A percentile compares a stretch with the other conserved stretches of the same genome.
Evolutionary conservation across 1,140 invertebrate genomes (phyloP).

Genomic region (Magallana angulata): DNA sequence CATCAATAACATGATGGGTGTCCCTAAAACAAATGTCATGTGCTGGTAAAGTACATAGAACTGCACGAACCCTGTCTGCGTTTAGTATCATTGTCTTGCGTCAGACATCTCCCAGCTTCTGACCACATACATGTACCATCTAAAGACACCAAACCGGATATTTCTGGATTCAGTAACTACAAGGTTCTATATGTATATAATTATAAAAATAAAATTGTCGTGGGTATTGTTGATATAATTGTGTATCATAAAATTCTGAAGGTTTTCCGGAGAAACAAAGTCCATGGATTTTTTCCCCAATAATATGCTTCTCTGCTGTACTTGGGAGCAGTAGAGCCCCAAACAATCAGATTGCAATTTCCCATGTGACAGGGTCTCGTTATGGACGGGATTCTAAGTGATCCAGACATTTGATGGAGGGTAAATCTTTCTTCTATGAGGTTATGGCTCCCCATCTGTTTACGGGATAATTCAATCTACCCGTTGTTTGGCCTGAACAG

Average conservation of each 20-base stretch:
- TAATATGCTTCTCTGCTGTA: too few relatives aligned
- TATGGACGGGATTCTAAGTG: not conserved
- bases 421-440: conserved; percentile 11
- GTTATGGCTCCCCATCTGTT: conserved; percentile 12
- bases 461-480: conserved; percentile 11
- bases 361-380: not conserved
- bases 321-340: too few relatives aligned
- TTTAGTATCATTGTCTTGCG: too few relatives aligned
- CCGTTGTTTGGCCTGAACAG: not conserved
- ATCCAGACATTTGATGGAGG: not conserved
- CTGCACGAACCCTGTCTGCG: too few relatives aligned
- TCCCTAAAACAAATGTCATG: too few relatives aligned
- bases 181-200: not conserved
- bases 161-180: not conserved
- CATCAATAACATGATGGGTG: too few relatives aligned
- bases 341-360: not conserved
- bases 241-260: too few relatives aligned
- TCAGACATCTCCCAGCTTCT: too few relatives aligned
- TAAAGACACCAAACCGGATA: not conserved
- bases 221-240: not conserved
- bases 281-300: too few relatives aligned
- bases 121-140: too few relatives aligned
- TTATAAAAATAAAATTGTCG: not conserved
- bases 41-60: too few relatives aligned
- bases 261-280: too few relatives aligned